Percentiles rank a stretch among this genome's conserved stretches.
Conservation (phyloP, 2,797 vertebrate species). For the Antennarius maculatus region DNA sequence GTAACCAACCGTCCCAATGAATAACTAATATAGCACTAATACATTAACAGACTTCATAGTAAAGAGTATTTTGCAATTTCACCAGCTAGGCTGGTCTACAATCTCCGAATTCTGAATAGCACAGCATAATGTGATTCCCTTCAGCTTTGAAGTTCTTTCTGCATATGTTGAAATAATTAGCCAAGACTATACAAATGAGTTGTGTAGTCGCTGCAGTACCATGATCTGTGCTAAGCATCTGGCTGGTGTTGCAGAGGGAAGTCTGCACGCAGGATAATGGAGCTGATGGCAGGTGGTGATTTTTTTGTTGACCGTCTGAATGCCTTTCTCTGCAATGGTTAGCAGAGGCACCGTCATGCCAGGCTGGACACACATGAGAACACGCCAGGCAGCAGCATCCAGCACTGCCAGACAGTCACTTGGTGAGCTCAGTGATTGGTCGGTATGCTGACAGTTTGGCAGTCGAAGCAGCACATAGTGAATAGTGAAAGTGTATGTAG, state of each 20-base stretch:
- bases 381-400: conserved; percentile 8
- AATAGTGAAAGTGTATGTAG: conserved; percentile 8
- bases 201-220: conserved; percentile 21
- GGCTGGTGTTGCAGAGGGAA: conserved; percentile 30
- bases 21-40: neutral
- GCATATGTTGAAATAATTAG: conserved; percentile 55
- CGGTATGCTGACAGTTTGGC: conserved; percentile 25
- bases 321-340: conserved; percentile 16
- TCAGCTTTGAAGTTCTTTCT: conserved; percentile 35
- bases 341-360: conserved; percentile 13
- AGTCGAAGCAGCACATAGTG: conserved; percentile 3
- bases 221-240: conserved; percentile 53
- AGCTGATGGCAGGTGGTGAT: conserved; percentile 55
- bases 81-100: neutral
- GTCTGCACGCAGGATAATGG: conserved; percentile 43
- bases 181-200: conserved; percentile 32
- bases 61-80: conserved; percentile 2
- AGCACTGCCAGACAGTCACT: conserved; percentile 23
- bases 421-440: conserved; percentile 8
- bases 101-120: conserved; percentile 19
- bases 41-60: conserved; percentile 1
- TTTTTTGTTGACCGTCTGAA: conserved; percentile 35
- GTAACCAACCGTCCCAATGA: neutral
- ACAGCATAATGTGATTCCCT: conserved; percentile 8
- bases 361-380: conserved; percentile 27